These are phyloP conservation scores for Onchidella celtica DNA, from an alignment of 2,888 invertebrate genomes.

Conservation along the genomic window DNA sequence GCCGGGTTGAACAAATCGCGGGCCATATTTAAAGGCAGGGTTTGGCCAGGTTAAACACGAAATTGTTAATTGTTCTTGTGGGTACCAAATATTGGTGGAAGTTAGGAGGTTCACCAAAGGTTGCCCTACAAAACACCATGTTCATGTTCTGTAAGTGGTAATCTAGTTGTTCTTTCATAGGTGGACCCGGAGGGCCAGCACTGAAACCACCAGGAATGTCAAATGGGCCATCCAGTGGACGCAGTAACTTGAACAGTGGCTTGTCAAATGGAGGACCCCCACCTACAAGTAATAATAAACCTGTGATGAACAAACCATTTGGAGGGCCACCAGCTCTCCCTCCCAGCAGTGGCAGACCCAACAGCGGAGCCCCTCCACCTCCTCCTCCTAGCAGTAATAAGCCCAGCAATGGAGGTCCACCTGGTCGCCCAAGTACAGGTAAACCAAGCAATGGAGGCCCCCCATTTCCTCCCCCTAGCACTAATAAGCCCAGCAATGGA, in stretches of 20 bases:
- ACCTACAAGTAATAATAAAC: constrained; percentile 45
- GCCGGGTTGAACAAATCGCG: no score
- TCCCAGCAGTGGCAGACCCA: constrained; percentile 71
- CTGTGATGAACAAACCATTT: constrained; percentile 40
- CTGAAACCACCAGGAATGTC: constrained; percentile 55
- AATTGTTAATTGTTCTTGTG: no score
- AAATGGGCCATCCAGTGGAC: constrained; percentile 52
- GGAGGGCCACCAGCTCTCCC: constrained; percentile 50
- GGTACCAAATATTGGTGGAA: no score
- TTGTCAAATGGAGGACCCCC: constrained; percentile 79
- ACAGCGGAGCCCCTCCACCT: constrained; percentile 53
- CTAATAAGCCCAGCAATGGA: constrained; percentile 79
- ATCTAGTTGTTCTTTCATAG: no score
- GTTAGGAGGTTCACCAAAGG: no score
- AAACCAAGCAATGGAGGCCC: constrained; percentile 72
- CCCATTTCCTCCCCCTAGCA: constrained; percentile 48
- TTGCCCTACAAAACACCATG: no score
- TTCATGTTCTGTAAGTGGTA: no score
- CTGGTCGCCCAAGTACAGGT: constrained; percentile 42
- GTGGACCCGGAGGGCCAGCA: constrained; percentile 50
- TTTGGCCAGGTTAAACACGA: no score
- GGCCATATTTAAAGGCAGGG: no score
- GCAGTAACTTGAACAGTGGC: constrained; percentile 47
- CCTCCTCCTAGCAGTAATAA: constrained; percentile 50
- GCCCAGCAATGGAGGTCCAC: constrained; percentile 42